Conservation (phyloP, 2,888 invertebrate species). For the Octodonta nipae region DNA sequence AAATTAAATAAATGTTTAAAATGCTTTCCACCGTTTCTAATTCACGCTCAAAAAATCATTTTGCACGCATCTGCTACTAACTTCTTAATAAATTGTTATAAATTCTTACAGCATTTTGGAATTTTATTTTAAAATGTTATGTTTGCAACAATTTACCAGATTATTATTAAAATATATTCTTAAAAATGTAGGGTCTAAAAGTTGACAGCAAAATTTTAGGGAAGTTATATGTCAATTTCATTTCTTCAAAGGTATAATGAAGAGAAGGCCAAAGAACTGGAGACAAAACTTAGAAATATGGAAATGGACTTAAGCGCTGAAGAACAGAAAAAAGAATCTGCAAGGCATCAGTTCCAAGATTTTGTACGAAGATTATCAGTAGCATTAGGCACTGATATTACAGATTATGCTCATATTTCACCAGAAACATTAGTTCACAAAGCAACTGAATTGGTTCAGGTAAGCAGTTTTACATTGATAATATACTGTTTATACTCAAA, state of each 20-base stretch:
- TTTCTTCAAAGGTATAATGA: constrained; percentile 53
- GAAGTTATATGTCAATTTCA: too few species aligned
- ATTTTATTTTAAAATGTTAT: too few species aligned
- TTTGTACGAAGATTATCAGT: constrained; percentile 57
- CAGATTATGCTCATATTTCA: constrained; percentile 51
- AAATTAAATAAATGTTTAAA: too few species aligned
- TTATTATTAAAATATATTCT: too few species aligned
- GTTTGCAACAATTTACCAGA: too few species aligned
- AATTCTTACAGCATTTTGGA: too few species aligned
- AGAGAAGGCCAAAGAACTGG: constrained; percentile 63
- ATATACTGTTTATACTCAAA: background rate
- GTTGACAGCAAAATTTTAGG: too few species aligned
- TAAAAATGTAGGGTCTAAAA: too few species aligned
- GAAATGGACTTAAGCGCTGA: constrained; percentile 60
- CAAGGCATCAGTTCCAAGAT: constrained; percentile 52
- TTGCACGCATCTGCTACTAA: too few species aligned
- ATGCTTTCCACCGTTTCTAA: too few species aligned
- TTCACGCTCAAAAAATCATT: too few species aligned
- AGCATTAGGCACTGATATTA: constrained; percentile 57
- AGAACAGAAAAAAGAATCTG: constrained; percentile 62
- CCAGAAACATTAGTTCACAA: constrained; percentile 63
- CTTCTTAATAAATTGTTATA: too few species aligned
- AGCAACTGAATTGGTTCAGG: constrained; percentile 65
- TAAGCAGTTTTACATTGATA: constrained; percentile 15
- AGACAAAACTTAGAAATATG: constrained; percentile 57